Base-by-base conservation (phyloP, 2,797 vertebrate genomes). In the Galagoides demidoff region DNA sequence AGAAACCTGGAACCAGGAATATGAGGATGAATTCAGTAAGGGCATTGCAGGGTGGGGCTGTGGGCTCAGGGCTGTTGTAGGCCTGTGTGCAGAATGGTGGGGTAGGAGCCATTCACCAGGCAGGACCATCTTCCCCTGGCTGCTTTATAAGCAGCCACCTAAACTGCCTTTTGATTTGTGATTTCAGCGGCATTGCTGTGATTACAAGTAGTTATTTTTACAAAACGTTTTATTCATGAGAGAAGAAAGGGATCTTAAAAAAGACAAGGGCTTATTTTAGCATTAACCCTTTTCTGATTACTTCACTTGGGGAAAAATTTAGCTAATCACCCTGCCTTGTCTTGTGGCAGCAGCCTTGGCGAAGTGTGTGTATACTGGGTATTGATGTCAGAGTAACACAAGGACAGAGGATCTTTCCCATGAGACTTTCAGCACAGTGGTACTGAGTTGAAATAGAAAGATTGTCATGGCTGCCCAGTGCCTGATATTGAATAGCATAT, bases 161-260 rank as follows among this genome's bases (percentile, higher is more conserved):
- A 45, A 76, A 63, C 19, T 74, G 49, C 59, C 77, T 85, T 95
- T 92, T 59, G 4, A 25, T 61, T 92, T 93, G 82, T 94, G 81
- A 76, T 37, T 84, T 45, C 14, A 5, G 37, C 76, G 55, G 77
- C 76, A 7, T 20, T 43, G 61, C 45, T 7, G 1, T 87, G 34
- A 90, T 81, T 86, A 52, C 9, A 85, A 16, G 61, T 31, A 57
- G 71, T 94, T 94, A 76, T 49, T 94, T 97, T 96, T 96, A 82
- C 3, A 86, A 68, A 78, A 20, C n/a, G 89, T 66, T 59, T 3
- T 68, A 59, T n/a, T 70, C 84, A 29, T 68, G 85, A 79, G 79
- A 86, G 70, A 85, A 82, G 73, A 85, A 45, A 83, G 6, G 20
- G 25, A 68, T 91, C 94, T 86, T 85, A 31, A 86, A 92, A 96